Evolutionary conservation across 2,888 invertebrate species (phyloP).

Genomic region (Chymomyza fuscimana): DNA sequence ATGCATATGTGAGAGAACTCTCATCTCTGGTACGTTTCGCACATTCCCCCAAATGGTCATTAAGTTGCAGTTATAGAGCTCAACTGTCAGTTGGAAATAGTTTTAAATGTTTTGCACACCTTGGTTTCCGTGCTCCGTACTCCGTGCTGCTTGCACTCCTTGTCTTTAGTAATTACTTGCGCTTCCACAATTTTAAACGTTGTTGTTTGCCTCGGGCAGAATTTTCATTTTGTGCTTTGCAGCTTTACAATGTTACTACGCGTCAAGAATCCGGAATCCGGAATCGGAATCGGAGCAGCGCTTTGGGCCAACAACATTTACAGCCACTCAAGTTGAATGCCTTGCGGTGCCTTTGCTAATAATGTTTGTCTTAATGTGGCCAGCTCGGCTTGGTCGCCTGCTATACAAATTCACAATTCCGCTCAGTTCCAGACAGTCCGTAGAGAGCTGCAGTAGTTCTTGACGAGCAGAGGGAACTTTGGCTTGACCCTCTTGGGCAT

Average conservation of each 20-base stretch:
- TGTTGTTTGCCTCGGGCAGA: conserved; percentile 39
- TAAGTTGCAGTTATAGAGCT: conserved; percentile 36
- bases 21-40: conserved; percentile 14
- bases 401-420: background rate
- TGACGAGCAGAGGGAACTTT: background rate
- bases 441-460: background rate
- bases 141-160: background rate
- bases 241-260: background rate
- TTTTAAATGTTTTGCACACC: conserved; percentile 28
- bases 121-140: background rate
- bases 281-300: conserved; percentile 15
- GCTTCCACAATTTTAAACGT: conserved; percentile 42
- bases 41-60: conserved; percentile 61
- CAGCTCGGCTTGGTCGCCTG: conserved; percentile 9
- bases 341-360: conserved; percentile 47
- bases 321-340: conserved; percentile 67
- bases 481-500: conserved; percentile 36
- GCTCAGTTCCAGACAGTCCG: background rate
- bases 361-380: conserved; percentile 41
- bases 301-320: conserved; percentile 51
- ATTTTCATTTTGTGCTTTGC: conserved; percentile 15
- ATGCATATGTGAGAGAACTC: conserved; percentile 7
- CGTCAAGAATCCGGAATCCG: background rate
- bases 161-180: conserved; percentile 49
- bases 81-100: conserved; percentile 45